A percentile compares a stretch with the other conserved stretches of the same genome.
Evolutionary conservation across 2,888 invertebrate species (phyloP).

Genomic region (Bimastos eiseni): DNA sequence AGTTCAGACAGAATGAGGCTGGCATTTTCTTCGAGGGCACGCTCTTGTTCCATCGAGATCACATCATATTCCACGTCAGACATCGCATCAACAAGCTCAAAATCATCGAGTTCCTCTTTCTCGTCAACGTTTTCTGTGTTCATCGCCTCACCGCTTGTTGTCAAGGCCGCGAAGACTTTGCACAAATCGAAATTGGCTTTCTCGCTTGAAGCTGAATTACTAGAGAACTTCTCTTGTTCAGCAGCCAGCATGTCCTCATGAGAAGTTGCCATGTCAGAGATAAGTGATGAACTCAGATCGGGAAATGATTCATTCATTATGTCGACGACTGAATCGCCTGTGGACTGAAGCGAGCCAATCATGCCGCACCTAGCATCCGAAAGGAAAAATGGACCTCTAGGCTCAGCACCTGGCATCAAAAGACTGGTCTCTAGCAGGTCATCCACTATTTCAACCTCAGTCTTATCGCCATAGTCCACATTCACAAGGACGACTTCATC

Average conservation of each 20-base stretch:
- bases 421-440: background rate
- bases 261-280: slow-evolving; percentile 36
- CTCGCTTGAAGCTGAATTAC: background rate
- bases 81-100: background rate
- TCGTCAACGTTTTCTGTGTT: background rate
- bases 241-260: slow-evolving; percentile 28
- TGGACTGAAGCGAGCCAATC: background rate
- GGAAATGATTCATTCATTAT: slow-evolving; percentile 52
- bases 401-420: background rate
- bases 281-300: slow-evolving; percentile 44
- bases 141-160: background rate
- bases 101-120: background rate
- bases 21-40: slow-evolving; percentile 40
- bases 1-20: slow-evolving; percentile 41
- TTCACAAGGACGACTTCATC: background rate
- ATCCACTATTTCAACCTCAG: background rate
- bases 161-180: background rate
- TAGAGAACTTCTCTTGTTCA: background rate
- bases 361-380: background rate
- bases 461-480: background rate
- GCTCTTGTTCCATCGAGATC: slow-evolving; percentile 28
- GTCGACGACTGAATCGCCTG: slow-evolving; percentile 37
- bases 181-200: background rate
- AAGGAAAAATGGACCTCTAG: background rate
- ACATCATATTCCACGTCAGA: background rate